Base-by-base conservation (phyloP, 1,140 invertebrate genomes). In the Gonatopus flavifemur region DNA sequence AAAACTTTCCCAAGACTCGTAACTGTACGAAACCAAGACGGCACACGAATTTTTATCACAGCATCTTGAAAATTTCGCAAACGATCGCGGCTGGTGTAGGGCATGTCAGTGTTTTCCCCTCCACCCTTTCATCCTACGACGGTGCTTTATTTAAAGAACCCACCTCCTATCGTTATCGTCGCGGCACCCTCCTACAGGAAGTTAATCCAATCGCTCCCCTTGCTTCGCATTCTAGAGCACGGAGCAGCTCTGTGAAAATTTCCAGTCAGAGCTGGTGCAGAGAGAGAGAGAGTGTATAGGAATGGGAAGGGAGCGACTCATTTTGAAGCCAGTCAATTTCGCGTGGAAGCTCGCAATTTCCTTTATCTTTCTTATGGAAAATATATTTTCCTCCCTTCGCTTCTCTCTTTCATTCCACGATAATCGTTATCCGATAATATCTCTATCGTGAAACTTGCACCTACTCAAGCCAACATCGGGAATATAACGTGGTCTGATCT, bases 191-290 rank as follows among this genome's bases (percentile, higher is more conserved):
- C 12, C n/a, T 46, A 28, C 32, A 21, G 35, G 31, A 53, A 57
- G 49, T 57, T 43, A 57, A 59, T 59, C 53, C 49, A 56, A 60
- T 56, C 59, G 36, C 15, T 30, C 18, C n/a, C n/a, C n/a, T n/a
- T n/a, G n/a, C n/a, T n/a, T n/a, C n/a, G n/a, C n/a, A n/a, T n/a
- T n/a, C n/a, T n/a, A n/a, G n/a, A n/a, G n/a, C 6, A 16, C 32
- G 42, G 35, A n/a, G 30, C 45, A 40, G 43, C 20, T 21, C 21
- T 33, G 35, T 28, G 25, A 40, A 50, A 48, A 57, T 60, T 53
- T 62, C 45, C 42, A 40, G 45, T 37, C 49, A 32, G n/a, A 21
- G 40, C 13, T 13, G 16, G 32, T 45, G 16, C 36, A 42, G 22
- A 37, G 42, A n/a, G 24, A 24, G n/a, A 22, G 44, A 31, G n/a